Percentiles rank a stretch among this genome's conserved stretches.
Evolutionary conservation across 2,888 invertebrate species (phyloP).

Genomic region (Machimus rusticus): DNA sequence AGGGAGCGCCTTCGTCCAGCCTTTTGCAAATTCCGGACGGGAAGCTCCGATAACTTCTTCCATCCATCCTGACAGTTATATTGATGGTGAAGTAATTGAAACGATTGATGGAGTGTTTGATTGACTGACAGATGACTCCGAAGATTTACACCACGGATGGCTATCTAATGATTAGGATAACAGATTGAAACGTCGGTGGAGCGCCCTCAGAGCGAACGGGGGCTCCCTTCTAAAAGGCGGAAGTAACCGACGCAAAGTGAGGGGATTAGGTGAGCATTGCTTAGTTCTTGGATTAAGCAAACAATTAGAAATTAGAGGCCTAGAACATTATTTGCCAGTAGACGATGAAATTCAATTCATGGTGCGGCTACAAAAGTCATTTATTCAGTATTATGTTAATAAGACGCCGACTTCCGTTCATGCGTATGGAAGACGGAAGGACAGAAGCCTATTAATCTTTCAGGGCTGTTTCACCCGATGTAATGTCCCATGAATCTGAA

Average conservation of each 20-base stretch:
- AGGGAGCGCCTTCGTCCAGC: neutral
- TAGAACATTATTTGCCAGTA: neutral
- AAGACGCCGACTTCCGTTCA: constrained; percentile 23
- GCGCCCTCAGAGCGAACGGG: neutral
- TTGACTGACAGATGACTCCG: constrained; percentile 47
- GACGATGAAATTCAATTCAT: neutral
- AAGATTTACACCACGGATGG: constrained; percentile 44
- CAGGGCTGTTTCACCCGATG: constrained; percentile 9
- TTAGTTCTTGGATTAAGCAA: neutral
- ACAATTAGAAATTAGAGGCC: neutral
- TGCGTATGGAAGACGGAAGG: constrained; percentile 13
- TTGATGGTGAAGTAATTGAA: constrained; percentile 47
- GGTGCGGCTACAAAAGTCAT: neutral
- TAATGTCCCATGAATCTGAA: constrained; percentile 11
- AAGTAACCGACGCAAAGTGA: neutral
- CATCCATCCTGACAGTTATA: constrained; percentile 43
- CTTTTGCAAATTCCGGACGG: neutral
- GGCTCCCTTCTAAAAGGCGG: neutral
- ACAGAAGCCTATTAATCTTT: constrained; percentile 34
- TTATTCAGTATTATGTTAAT: constrained; percentile 41
- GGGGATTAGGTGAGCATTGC: neutral
- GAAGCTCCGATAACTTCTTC: neutral
- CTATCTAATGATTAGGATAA: constrained; percentile 44
- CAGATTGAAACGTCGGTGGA: constrained; percentile 43
- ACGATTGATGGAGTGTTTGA: constrained; percentile 47